Percentiles rank a stretch among this genome's conserved stretches.
phyloP scores from a whole-genome alignment of 2,888 invertebrate species.

The Calliopum simillimum region DNA sequence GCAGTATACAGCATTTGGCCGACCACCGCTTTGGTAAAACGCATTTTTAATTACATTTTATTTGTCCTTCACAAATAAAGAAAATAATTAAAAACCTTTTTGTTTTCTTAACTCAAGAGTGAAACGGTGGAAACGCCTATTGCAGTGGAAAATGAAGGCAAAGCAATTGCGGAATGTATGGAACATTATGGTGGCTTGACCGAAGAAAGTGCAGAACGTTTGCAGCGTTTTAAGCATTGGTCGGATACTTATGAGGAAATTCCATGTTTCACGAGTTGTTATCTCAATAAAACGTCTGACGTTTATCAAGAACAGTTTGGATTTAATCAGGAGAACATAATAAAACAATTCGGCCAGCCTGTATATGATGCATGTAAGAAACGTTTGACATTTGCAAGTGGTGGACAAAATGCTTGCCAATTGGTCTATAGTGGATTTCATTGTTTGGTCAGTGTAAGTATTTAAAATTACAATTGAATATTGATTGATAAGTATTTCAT shows the following conservation, averaged over 20 bases:
- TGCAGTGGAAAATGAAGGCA: conserved; percentile 45
- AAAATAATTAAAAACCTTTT: no score
- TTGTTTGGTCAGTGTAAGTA: conserved; percentile 58
- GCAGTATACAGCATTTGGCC: no score
- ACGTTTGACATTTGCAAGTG: conserved; percentile 43
- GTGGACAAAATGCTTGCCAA: conserved; percentile 49
- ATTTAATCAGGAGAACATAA: conserved; percentile 50
- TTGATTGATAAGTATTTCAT: no score
- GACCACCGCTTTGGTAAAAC: no score
- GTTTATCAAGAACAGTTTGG: conserved; percentile 54
- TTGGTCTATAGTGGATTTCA: conserved; percentile 60
- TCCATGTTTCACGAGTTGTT: conserved; percentile 60
- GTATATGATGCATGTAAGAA: conserved; percentile 54
- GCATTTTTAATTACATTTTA: no score
- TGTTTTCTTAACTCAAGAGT: not conserved
- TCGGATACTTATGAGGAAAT: conserved; percentile 57
- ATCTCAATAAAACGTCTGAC: conserved; percentile 55
- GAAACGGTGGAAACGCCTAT: conserved; percentile 23
- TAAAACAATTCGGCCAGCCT: conserved; percentile 52
- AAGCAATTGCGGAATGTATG: conserved; percentile 51
- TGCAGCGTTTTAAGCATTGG: conserved; percentile 57
- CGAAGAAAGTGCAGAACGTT: conserved; percentile 48
- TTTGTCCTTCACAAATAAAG: no score
- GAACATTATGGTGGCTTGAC: conserved; percentile 54
- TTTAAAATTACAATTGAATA: not conserved